Conservation (phyloP, 2,888 invertebrate genomes). For the Orchestes rusci region DNA sequence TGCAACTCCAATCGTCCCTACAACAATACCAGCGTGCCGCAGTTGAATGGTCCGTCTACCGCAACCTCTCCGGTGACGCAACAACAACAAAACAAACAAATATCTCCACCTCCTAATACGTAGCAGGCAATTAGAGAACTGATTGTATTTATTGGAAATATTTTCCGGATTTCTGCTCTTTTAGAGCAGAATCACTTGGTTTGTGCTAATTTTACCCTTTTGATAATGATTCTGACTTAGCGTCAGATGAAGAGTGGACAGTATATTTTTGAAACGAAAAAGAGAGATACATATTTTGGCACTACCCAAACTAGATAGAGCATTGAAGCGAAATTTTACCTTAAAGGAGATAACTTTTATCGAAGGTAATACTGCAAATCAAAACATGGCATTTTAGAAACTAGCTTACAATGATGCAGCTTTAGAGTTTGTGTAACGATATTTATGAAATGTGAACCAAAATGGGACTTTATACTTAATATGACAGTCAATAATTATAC, state of each 20-base stretch:
- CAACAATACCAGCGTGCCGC: slow-evolving; percentile 50
- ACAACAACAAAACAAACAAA: slow-evolving; percentile 16
- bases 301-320: too few relatives aligned
- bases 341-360: too few relatives aligned
- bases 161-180: slow-evolving; percentile 8
- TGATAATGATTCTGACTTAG: not conserved
- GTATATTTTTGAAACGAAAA: slow-evolving; percentile 19
- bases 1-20: slow-evolving; percentile 87
- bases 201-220: slow-evolving; percentile 11
- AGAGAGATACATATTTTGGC: not conserved
- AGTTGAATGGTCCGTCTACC: slow-evolving; percentile 32
- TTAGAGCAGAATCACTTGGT: not conserved
- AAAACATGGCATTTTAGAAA: too few relatives aligned
- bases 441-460: too few relatives aligned
- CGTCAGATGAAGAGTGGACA: slow-evolving; percentile 6
- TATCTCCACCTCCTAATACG: slow-evolving; percentile 14
- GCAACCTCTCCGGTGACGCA: slow-evolving; percentile 8
- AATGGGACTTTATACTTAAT: slow-evolving; percentile 14
- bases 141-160: slow-evolving; percentile 9
- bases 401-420: too few relatives aligned
- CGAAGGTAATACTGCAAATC: too few relatives aligned
- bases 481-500: slow-evolving; percentile 13
- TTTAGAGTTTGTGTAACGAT: too few relatives aligned
- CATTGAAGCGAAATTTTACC: too few relatives aligned
- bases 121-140: slow-evolving; percentile 14